Percentiles rank a stretch among this genome's conserved stretches.
Evolutionary conservation across 2,888 invertebrate genomes (phyloP).

Genomic region (Epinotia bilunana): DNA sequence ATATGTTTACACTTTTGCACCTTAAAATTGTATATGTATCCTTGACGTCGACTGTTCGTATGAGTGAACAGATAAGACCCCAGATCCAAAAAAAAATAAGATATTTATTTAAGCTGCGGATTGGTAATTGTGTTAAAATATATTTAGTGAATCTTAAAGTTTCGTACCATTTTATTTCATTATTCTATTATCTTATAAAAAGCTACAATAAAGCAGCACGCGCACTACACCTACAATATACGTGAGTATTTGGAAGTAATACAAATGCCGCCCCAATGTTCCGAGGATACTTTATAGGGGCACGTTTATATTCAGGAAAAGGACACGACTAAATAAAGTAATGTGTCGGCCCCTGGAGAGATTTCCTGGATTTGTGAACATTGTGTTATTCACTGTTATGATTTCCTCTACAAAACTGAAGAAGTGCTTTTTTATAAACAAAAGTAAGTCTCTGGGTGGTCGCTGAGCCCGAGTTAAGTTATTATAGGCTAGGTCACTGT

Average conservation of each 20-base stretch:
- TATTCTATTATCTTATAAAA: background rate
- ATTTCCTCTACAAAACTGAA: slow-evolving; percentile 13
- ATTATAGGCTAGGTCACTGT: slow-evolving; percentile 26
- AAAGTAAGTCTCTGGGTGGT: slow-evolving; percentile 26
- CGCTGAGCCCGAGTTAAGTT: slow-evolving; percentile 17
- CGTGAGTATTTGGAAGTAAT: background rate
- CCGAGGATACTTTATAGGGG: slow-evolving; percentile 23
- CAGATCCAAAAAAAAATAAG: background rate
- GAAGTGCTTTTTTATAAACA: slow-evolving; percentile 36
- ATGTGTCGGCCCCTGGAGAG: slow-evolving; percentile 26
- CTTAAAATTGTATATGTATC: too few species aligned
- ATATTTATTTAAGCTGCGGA: background rate
- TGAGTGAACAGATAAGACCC: background rate
- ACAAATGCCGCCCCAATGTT: background rate
- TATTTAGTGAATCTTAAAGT: too few species aligned
- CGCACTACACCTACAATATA: background rate
- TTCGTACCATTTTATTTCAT: background rate
- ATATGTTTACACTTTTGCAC: too few species aligned
- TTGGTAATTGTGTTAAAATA: too few species aligned
- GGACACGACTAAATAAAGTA: slow-evolving; percentile 31
- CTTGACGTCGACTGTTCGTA: background rate
- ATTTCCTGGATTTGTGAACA: slow-evolving; percentile 33
- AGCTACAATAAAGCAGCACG: background rate
- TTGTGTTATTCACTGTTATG: slow-evolving; percentile 27
- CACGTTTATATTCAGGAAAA: slow-evolving; percentile 34